Conservation (phyloP, 2,888 invertebrate species). For the Drosophila pegasa region DNA sequence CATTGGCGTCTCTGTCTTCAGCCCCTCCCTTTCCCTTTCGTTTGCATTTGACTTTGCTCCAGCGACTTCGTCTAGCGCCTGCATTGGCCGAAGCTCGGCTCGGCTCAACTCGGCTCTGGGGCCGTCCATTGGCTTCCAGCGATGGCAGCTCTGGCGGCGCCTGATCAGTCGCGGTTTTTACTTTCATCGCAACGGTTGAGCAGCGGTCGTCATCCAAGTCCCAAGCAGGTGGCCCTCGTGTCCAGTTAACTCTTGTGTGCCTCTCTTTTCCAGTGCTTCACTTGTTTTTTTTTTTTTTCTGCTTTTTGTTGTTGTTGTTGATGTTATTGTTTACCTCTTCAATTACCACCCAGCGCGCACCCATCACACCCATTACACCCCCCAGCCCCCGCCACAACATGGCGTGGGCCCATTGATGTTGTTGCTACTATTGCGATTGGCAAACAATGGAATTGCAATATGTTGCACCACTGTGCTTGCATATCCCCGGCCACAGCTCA, state of each 20-base stretch:
- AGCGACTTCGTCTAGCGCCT: constrained; percentile 9
- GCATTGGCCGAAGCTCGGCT: constrained; percentile 27
- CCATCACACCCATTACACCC: constrained; percentile 7
- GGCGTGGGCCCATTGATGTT: constrained; percentile 38
- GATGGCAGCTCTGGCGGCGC: constrained; percentile 65
- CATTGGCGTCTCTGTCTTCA: constrained; percentile 26
- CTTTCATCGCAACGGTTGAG: constrained; percentile 84
- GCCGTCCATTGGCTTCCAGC: constrained; percentile 65
- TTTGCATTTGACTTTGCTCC: constrained; percentile 2
- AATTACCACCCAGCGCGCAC: constrained; percentile 62
- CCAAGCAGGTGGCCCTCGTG: constrained; percentile 40
- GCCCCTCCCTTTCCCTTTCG: background rate
- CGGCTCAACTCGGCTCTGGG: constrained; percentile 40
- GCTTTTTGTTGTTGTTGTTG: constrained; percentile 15
- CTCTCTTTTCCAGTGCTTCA: constrained; percentile 36
- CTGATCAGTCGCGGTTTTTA: constrained; percentile 85
- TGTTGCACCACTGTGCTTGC: constrained; percentile 46
- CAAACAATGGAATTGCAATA: constrained; percentile 58
- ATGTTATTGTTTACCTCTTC: constrained; percentile 54
- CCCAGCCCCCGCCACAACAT: constrained; percentile 7
- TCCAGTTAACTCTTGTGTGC: constrained; percentile 49
- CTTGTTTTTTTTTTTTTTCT: constrained; percentile 9
- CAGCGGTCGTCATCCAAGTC: constrained; percentile 46
- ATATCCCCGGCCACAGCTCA: constrained; percentile 17
- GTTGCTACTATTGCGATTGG: constrained; percentile 34